A percentile compares a stretch with the other conserved stretches of the same genome.
Evolutionary conservation across 1,140 invertebrate species (phyloP).

Genomic region (Charaxes varanes): DNA sequence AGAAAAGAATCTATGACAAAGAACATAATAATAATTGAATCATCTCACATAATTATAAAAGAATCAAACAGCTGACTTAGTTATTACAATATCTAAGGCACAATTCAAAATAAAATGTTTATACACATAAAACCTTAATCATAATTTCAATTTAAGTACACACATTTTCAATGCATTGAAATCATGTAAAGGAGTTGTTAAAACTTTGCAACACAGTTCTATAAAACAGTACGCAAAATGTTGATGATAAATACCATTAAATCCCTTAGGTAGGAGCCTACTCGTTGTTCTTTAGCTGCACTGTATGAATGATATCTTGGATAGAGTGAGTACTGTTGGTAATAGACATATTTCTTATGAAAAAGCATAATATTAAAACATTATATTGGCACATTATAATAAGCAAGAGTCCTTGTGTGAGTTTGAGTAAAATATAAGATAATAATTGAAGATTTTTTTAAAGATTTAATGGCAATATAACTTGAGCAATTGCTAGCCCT

Average conservation of each 20-base stretch:
- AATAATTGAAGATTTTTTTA: no score
- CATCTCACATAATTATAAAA: no score
- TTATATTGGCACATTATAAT: not conserved
- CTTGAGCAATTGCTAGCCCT: no score
- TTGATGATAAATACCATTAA: slow-evolving; percentile 66
- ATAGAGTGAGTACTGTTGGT: slow-evolving; percentile 60
- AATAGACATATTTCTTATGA: slow-evolving; percentile 9
- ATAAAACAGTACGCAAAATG: slow-evolving; percentile 18
- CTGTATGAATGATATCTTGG: slow-evolving; percentile 69
- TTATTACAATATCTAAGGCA: no score
- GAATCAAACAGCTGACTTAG: no score
- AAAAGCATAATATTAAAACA: slow-evolving; percentile 2
- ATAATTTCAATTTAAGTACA: slow-evolving; percentile 17
- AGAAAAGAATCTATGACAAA: no score
- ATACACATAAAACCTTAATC: no score
- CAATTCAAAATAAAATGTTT: no score
- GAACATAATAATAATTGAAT: no score
- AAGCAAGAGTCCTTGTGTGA: not conserved
- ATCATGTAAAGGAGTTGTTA: slow-evolving; percentile 4
- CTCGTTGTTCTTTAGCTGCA: slow-evolving; percentile 66
- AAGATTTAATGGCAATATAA: no score
- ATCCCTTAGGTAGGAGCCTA: slow-evolving; percentile 68
- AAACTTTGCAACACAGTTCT: slow-evolving; percentile 8
- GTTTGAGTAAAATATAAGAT: no score
- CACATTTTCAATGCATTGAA: slow-evolving; percentile 1